Conservation (phyloP, 1,140 invertebrate species). For the Listronotus bonariensis region DNA sequence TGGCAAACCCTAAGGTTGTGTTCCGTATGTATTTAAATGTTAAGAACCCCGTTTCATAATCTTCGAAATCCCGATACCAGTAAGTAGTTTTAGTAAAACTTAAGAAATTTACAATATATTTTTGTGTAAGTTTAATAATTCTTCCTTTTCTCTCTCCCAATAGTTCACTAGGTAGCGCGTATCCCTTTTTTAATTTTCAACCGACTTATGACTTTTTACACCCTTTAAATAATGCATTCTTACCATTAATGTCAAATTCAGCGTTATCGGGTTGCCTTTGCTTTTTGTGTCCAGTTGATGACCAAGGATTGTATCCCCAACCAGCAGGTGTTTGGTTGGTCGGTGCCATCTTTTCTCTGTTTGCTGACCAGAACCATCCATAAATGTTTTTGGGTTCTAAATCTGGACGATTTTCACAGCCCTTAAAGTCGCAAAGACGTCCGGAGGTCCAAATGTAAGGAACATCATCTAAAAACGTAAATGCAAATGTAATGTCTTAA, state of each 20-base stretch:
- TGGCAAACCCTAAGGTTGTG: too few relatives aligned
- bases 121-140: too few relatives aligned
- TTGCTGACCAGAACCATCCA: slow-evolving; percentile 93
- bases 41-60: too few relatives aligned
- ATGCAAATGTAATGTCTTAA: too few relatives aligned
- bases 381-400: slow-evolving; percentile 82
- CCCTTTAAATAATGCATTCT: background rate
- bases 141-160: too few relatives aligned
- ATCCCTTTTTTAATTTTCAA: background rate
- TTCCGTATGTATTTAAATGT: too few relatives aligned
- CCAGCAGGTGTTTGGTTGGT: slow-evolving; percentile 74
- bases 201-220: background rate
- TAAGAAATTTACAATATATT: too few relatives aligned
- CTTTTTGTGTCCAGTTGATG: slow-evolving; percentile 87
- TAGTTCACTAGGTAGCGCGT: too few relatives aligned
- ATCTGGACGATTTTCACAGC: slow-evolving; percentile 83
- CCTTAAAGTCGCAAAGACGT: slow-evolving; percentile 90
- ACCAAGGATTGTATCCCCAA: slow-evolving; percentile 85
- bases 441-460: slow-evolving; percentile 92
- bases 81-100: too few relatives aligned
- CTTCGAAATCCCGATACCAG: too few relatives aligned
- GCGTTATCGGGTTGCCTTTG: slow-evolving; percentile 86
- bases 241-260: slow-evolving; percentile 86
- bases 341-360: slow-evolving; percentile 83
- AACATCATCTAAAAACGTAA: slow-evolving; percentile 71